Evolutionary conservation across 2,797 vertebrate genomes (phyloP), one percentile per base, ranked within the genome.

Genomic region (Ambastaia sidthimunki): DNA sequence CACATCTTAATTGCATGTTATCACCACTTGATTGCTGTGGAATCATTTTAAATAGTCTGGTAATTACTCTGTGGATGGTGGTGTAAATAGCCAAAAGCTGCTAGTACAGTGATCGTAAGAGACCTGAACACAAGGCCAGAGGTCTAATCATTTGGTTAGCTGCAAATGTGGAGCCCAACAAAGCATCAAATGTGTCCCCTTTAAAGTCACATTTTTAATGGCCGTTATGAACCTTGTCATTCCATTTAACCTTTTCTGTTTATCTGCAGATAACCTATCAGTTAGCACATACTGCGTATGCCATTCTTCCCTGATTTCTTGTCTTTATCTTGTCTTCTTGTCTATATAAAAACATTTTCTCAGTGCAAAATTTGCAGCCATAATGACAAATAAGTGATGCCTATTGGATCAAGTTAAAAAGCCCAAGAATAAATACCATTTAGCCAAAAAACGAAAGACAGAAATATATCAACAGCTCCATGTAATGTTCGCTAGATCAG

Each of bases 1-100:
- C 95, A 95, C 95, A 93, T 94, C 95, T 97, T 98, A 98, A 99
- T 98, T 98, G 97, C 95, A 92, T 98, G 97, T 97, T 99, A 98
- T 98, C 96, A 96, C 96, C 96, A 94, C 93, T 93, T 98, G 97
- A 99, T 99, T 98, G 96, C 96, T 94, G 96, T 95, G 94, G 95
- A 95, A 95, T 97, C 98, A 96, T 97, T 98, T 97, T 97, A 98
- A 98, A 97, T 96, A 96, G 96, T 96, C 96, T 95, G 95, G 96
- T 98, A 98, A 99, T 98, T 98, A 98, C 96, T 96, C 95, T 93
- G 92, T 94, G 95, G 95, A 96, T 96, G 94, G 93, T 93, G 96
- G 95, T 95, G 95, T 95, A 98, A 98, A 97, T 97, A 97, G 96
- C 97, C 96, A 88, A 85, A 88, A 95, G 97, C 95, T 93, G 92